Conservation (phyloP, 2,888 invertebrate species). For the Dorcus hopei region DNA sequence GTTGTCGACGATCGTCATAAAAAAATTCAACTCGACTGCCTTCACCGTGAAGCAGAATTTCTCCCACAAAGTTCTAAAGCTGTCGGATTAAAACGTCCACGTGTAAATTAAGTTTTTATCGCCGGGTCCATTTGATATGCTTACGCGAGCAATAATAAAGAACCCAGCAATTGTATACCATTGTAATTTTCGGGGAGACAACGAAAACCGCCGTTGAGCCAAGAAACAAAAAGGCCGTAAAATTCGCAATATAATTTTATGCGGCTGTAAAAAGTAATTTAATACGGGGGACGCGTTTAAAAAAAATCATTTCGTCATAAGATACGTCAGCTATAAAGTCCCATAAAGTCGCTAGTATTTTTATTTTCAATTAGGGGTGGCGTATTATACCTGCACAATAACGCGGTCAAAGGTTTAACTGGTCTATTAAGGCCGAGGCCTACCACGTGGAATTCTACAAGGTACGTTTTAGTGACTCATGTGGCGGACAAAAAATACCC, state of each 20-base stretch:
- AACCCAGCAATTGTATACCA: too few species aligned
- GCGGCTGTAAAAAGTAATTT: constrained; percentile 2
- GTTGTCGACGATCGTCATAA: too few species aligned
- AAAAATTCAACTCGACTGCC: too few species aligned
- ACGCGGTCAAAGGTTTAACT: constrained; percentile 11
- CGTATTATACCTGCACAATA: background rate
- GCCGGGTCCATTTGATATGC: too few species aligned
- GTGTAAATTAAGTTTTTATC: too few species aligned
- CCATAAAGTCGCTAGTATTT: background rate
- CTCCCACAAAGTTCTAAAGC: too few species aligned
- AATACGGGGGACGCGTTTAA: background rate
- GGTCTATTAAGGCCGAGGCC: constrained; percentile 5
- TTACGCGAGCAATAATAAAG: too few species aligned
- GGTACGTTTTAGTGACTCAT: constrained; percentile 13
- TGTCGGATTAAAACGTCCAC: too few species aligned
- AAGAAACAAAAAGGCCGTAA: too few species aligned
- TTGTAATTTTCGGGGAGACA: too few species aligned
- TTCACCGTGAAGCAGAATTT: too few species aligned
- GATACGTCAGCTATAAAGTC: background rate
- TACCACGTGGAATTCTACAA: constrained; percentile 11
- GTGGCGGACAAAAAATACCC: constrained; percentile 16
- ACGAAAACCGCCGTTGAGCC: too few species aligned
- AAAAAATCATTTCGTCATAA: constrained; percentile 1
- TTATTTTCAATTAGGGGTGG: constrained; percentile 10
- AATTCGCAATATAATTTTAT: constrained; percentile 9